phyloP scores from a whole-genome alignment of 2,888 invertebrate species.

The Imbricaverruca yamaguchii region DNA sequence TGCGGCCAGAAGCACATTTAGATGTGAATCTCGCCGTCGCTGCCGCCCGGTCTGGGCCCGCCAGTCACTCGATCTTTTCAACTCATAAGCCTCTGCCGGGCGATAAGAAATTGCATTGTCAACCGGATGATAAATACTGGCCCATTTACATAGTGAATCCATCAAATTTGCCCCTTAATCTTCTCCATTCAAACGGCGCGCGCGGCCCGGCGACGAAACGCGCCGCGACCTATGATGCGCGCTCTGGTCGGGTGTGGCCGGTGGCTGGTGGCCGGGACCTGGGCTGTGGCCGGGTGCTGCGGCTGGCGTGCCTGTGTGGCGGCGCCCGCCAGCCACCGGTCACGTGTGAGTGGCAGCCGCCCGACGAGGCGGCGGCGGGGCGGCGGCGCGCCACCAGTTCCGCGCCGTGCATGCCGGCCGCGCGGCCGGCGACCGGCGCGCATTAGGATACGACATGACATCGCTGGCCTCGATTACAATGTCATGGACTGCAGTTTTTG shows the following conservation, averaged over 20 bases:
- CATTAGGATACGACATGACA: neutral
- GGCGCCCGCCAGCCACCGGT: too few species aligned
- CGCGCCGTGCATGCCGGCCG: too few species aligned
- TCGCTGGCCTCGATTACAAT: neutral
- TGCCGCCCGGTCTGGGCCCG: neutral
- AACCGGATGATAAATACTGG: constrained; percentile 21
- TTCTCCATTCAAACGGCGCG: neutral
- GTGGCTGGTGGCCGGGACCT: too few species aligned
- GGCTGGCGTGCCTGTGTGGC: too few species aligned
- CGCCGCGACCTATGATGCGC: too few species aligned
- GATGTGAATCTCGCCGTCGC: constrained; percentile 1
- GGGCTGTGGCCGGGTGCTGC: too few species aligned
- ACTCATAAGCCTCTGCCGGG: constrained; percentile 14
- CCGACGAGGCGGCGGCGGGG: too few species aligned
- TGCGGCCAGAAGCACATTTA: neutral
- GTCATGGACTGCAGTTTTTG: neutral
- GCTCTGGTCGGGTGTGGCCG: too few species aligned
- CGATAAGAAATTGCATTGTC: constrained; percentile 24
- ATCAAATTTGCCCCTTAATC: constrained; percentile 18
- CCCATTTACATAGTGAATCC: constrained; percentile 20
- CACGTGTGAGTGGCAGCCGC: too few species aligned
- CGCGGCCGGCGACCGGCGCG: neutral
- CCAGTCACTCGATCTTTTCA: constrained; percentile 18
- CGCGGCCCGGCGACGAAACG: neutral
- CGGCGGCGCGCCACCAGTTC: too few species aligned